phyloP scores from a whole-genome alignment of 2,113 vertebrate genomes.

The Sebastes fasciatus region DNA sequence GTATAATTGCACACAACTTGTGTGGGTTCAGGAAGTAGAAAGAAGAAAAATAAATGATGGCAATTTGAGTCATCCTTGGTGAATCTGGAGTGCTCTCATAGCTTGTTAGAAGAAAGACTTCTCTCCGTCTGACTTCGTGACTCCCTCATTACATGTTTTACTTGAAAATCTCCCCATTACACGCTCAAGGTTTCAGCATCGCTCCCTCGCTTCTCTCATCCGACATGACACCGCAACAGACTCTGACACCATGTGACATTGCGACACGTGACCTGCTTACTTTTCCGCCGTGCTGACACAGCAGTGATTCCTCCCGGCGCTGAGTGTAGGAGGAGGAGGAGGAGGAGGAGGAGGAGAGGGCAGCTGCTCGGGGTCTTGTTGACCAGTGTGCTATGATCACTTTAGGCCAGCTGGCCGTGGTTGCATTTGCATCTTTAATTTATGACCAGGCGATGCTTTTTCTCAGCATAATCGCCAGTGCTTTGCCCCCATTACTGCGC shows the following conservation, averaged over 20 bases:
- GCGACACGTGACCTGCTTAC: slow-evolving; percentile 26
- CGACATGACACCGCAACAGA: slow-evolving; percentile 22
- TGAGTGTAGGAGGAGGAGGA: not conserved
- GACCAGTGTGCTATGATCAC: slow-evolving; percentile 52
- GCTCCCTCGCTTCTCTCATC: slow-evolving; percentile 40
- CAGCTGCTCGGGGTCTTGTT: slow-evolving; percentile 53
- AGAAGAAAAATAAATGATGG: slow-evolving; percentile 12
- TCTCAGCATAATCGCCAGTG: slow-evolving; percentile 11
- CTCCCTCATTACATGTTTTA: slow-evolving; percentile 29
- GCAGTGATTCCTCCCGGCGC: slow-evolving; percentile 7
- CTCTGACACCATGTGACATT: slow-evolving; percentile 33
- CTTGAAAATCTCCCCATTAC: slow-evolving; percentile 14
- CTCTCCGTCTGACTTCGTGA: slow-evolving; percentile 27
- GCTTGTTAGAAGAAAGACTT: slow-evolving; percentile 36
- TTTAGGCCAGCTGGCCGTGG: slow-evolving; percentile 63
- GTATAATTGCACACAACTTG: slow-evolving; percentile 18
- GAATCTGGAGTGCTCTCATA: slow-evolving; percentile 30
- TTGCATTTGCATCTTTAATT: slow-evolving; percentile 67
- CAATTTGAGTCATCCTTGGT: slow-evolving; percentile 39
- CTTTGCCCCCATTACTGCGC: slow-evolving; percentile 14
- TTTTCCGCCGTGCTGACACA: slow-evolving; percentile 50
- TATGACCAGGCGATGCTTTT: slow-evolving; percentile 46
- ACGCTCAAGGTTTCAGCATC: slow-evolving; percentile 31
- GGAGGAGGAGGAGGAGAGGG: slow-evolving; percentile 30
- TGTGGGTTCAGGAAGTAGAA: slow-evolving; percentile 31